These are phyloP conservation scores for Eurystomus gularis DNA, from an alignment of 2,113 vertebrate species.

Conservation along the genomic window DNA sequence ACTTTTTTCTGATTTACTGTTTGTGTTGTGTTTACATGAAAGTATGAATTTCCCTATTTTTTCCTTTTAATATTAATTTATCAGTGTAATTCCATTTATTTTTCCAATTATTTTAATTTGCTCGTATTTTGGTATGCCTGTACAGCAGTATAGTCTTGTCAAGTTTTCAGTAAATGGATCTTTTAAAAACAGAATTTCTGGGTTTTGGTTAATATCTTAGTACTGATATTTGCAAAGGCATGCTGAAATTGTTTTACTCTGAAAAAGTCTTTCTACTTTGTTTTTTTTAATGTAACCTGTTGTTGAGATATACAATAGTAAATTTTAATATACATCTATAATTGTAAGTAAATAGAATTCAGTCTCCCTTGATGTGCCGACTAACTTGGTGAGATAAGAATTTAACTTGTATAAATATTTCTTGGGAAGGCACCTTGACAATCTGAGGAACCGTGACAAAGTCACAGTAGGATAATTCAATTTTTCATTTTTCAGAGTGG, in stretches of 20 bases:
- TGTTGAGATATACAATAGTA: neutral
- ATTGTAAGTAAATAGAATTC: neutral
- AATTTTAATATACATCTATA: neutral
- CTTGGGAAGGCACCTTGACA: neutral
- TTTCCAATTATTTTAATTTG: neutral
- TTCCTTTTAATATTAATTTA: neutral
- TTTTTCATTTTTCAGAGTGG: neutral
- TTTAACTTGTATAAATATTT: neutral
- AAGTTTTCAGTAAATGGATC: neutral
- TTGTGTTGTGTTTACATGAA: neutral
- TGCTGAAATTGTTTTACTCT: neutral
- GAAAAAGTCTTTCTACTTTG: neutral
- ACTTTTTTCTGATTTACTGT: neutral
- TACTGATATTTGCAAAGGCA: neutral
- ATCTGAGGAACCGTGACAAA: neutral
- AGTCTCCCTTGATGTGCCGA: neutral
- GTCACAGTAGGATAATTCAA: neutral
- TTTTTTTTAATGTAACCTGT: neutral
- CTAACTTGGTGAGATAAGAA: neutral
- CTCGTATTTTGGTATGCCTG: neutral
- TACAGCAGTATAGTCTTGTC: neutral
- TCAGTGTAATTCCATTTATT: neutral
- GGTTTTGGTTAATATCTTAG: neutral
- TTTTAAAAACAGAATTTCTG: neutral
- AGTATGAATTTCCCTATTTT: neutral